Evolutionary conservation across 2,797 vertebrate genomes (phyloP).

Genomic region (Pseudomugil tenellus): DNA sequence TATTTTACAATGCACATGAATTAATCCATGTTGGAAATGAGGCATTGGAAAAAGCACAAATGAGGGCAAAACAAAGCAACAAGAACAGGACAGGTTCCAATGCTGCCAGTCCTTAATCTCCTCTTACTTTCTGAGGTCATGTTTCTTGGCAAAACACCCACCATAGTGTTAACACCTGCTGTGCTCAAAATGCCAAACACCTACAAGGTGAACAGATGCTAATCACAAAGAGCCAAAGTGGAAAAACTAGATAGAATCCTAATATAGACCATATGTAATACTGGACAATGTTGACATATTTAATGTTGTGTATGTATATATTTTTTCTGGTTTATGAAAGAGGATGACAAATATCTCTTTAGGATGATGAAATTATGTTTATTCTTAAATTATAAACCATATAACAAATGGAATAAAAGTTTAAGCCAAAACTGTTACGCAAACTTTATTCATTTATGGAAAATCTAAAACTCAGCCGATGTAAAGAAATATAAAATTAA

Average conservation of each 20-base stretch:
- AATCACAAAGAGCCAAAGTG: constrained; percentile 8
- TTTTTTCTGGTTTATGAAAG: neutral
- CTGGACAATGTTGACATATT: too few species aligned
- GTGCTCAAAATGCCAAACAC: constrained; percentile 56
- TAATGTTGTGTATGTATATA: too few species aligned
- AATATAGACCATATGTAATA: too few species aligned
- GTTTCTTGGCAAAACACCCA: constrained; percentile 52
- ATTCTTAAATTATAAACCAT: constrained; percentile 79
- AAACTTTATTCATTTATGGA: constrained; percentile 69
- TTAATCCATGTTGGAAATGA: neutral
- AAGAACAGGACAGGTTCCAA: constrained; percentile 12
- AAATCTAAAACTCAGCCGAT: constrained; percentile 62
- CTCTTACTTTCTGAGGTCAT: constrained; percentile 43
- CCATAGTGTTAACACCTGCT: constrained; percentile 29
- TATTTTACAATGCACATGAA: constrained; percentile 14
- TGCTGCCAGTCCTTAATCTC: constrained; percentile 28
- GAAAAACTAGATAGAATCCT: too few species aligned
- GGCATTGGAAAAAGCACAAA: constrained; percentile 6
- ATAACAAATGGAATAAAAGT: constrained; percentile 70
- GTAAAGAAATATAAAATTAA: constrained; percentile 68
- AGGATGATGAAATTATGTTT: constrained; percentile 76
- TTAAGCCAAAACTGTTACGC: constrained; percentile 70
- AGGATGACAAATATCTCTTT: constrained; percentile 24
- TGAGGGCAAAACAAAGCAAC: constrained; percentile 3
- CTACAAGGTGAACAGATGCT: constrained; percentile 17